Conservation (phyloP, 2,888 invertebrate genomes). For the Xanthorhoe spadicearia region DNA sequence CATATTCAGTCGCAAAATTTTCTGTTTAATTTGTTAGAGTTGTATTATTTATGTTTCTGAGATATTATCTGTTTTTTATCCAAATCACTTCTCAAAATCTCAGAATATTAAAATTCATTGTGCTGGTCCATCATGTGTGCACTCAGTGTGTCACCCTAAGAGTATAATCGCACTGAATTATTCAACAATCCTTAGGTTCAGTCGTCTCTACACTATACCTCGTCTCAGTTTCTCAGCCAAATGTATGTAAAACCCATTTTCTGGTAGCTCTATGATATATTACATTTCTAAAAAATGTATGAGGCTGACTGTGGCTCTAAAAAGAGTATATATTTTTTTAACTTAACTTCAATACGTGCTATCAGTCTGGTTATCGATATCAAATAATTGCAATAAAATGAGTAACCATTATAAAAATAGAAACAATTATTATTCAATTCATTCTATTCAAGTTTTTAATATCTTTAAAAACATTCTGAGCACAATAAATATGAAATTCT, state of each 20-base stretch:
- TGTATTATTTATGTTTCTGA: too few relatives aligned
- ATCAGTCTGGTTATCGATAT: too few relatives aligned
- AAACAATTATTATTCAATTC: too few relatives aligned
- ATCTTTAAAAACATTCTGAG: conserved; percentile 16
- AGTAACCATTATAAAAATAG: background rate
- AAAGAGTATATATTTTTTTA: background rate
- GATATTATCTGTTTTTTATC: background rate
- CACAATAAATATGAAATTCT: conserved; percentile 14
- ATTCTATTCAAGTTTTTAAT: background rate
- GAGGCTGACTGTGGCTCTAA: background rate
- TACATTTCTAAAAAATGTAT: conserved; percentile 4
- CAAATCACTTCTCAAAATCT: conserved; percentile 17
- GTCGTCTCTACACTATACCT: conserved; percentile 45
- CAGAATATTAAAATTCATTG: conserved; percentile 59
- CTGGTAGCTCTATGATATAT: conserved; percentile 13
- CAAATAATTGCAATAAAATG: background rate
- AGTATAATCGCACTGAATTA: conserved; percentile 68
- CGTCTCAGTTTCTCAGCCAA: conserved; percentile 33
- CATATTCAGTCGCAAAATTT: too few relatives aligned
- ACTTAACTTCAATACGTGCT: too few relatives aligned
- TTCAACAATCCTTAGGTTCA: conserved; percentile 63
- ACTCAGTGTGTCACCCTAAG: conserved; percentile 60
- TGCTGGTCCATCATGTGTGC: conserved; percentile 58
- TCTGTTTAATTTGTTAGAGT: too few relatives aligned
- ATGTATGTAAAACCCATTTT: conserved; percentile 31